Base-by-base conservation (phyloP, 2,113 vertebrate genomes). In the Eulemur macaco region DNA sequence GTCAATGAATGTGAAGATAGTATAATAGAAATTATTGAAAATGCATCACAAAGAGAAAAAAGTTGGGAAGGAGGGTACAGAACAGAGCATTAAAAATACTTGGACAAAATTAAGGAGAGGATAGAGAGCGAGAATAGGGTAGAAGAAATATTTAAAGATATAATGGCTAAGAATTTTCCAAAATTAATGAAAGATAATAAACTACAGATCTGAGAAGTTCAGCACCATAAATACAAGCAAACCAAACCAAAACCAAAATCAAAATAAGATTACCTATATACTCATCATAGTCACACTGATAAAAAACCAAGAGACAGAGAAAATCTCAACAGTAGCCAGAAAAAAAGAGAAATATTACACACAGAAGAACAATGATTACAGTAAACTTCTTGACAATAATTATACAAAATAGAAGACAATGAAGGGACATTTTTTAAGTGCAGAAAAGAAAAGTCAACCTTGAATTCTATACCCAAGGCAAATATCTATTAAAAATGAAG, bases 291-390 rank as follows among this genome's bases (percentile, higher is more conserved):
- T 52, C n/a, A 80, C 63, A 47, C 0, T 77, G 39, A 23, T 58
- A 23, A 50, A 73, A 94, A 86, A 54, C 23, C 64, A 90, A 88
- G n/a, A 69, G 45, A 45, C 77, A 76, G 81, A 81, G 81, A 94
- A 92, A 88, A 92, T 50, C 56, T 52, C 23, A 80, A 89, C 60
- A 63, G 21, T 23, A 74, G n/a, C n/a, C 42, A 37, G 63, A 56
- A 58, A 29, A 29, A 92, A 92, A 64, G 29, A 71, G 63, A 39
- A 54, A 85, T 78, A 83, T 45, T 87, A 68, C 4, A 77, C 42
- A 39, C 18, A n/a, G 29, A 76, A 91, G 69, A 93, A 78, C 91
- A 91, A 87, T 83, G 47, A 54, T n/a, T 34, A 80, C 2, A 42
- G 58, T 27, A 64, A 63, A 85, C 89, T 17, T 87, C 56, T 81